Percentiles rank a stretch among this genome's conserved stretches.
Evolutionary conservation across 1,140 invertebrate species (phyloP).

Genomic region (Hylyphantes graminicola): DNA sequence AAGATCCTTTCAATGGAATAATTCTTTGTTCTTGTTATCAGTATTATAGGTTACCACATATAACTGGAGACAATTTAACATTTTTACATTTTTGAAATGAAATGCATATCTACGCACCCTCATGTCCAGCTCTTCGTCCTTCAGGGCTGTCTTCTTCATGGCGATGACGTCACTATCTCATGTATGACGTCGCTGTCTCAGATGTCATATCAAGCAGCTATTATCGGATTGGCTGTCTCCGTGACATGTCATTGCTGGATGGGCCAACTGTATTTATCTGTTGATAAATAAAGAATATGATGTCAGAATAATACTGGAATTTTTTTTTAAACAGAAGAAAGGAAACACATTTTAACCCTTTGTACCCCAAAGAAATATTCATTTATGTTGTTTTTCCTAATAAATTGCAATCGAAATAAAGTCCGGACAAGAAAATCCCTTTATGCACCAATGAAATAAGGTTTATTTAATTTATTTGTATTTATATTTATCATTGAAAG

Average conservation of each 20-base stretch:
- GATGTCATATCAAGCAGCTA: conserved; percentile 27
- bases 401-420: too few relatives aligned
- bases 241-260: background rate
- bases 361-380: too few relatives aligned
- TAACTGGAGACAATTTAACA: too few relatives aligned
- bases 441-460: too few relatives aligned
- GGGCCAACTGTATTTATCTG: background rate
- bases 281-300: background rate
- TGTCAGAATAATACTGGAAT: background rate
- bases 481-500: too few relatives aligned
- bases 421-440: too few relatives aligned
- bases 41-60: too few relatives aligned
- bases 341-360: too few relatives aligned
- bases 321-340: background rate
- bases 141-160: conserved; percentile 43
- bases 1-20: too few relatives aligned
- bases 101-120: conserved; percentile 29
- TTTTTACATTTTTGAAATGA: background rate
- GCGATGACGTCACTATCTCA: conserved; percentile 18
- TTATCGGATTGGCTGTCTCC: conserved; percentile 15
- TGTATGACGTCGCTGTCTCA: conserved; percentile 33
- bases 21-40: too few relatives aligned
- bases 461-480: too few relatives aligned
- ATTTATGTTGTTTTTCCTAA: too few relatives aligned
- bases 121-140: conserved; percentile 50